Conservation (phyloP, 2,888 invertebrate species). For the Leistus spinibarbis region DNA sequence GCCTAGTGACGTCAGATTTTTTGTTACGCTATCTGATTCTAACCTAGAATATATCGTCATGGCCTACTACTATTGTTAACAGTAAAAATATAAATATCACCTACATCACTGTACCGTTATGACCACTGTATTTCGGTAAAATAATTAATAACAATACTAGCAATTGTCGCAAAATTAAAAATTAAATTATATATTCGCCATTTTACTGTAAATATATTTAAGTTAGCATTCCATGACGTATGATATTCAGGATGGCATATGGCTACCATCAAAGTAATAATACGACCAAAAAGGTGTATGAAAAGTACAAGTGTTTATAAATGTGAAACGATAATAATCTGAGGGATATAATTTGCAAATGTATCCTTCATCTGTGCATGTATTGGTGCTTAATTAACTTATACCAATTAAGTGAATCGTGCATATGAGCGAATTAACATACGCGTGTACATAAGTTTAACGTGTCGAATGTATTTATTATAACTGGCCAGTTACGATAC, state of each 20-base stretch:
- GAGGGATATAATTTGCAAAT: not conserved
- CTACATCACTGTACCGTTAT: slow-evolving; percentile 18
- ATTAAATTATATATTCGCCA: too few species aligned
- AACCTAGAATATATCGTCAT: slow-evolving; percentile 33
- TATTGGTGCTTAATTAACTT: slow-evolving; percentile 19
- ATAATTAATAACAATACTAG: slow-evolving; percentile 18
- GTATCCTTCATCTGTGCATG: not conserved
- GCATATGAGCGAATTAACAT: slow-evolving; percentile 18
- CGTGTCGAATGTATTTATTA: slow-evolving; percentile 1
- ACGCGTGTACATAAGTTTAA: slow-evolving; percentile 3
- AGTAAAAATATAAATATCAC: slow-evolving; percentile 20
- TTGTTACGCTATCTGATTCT: slow-evolving; percentile 29
- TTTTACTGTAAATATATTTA: not conserved
- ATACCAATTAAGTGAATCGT: slow-evolving; percentile 20
- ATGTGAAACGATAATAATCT: not conserved
- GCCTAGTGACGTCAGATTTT: slow-evolving; percentile 29
- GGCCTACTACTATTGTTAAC: slow-evolving; percentile 35
- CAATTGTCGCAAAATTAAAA: too few species aligned
- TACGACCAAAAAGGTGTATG: not conserved
- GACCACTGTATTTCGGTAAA: slow-evolving; percentile 16
- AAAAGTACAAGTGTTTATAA: not conserved
- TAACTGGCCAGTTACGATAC: not conserved
- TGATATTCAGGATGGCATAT: too few species aligned
- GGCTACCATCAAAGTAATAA: not conserved
- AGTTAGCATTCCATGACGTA: not conserved